Evolutionary conservation across 2,888 invertebrate species (phyloP).

Genomic region (Tortrix viridana): DNA sequence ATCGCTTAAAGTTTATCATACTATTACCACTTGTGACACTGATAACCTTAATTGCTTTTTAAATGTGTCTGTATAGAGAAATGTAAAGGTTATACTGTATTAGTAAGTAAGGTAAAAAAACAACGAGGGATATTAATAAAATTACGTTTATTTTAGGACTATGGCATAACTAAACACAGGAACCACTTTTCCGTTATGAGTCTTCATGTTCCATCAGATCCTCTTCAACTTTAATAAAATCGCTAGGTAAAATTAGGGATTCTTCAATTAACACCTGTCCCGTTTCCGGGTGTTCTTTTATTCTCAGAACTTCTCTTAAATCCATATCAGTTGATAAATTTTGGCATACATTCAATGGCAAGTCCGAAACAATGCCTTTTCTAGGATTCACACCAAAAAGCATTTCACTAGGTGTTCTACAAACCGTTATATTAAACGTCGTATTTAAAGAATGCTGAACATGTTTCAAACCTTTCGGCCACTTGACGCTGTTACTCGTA

Average conservation of each 20-base stretch:
- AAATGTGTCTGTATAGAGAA: no score
- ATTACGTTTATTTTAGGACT: no score
- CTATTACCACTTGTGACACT: not conserved
- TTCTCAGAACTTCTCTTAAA: slow-evolving; percentile 48
- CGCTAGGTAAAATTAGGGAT: slow-evolving; percentile 52
- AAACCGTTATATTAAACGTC: slow-evolving; percentile 52
- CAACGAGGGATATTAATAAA: no score
- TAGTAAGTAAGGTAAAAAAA: no score
- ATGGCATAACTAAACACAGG: no score
- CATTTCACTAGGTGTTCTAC: slow-evolving; percentile 57
- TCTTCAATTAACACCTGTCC: slow-evolving; percentile 53
- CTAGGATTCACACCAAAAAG: slow-evolving; percentile 56
- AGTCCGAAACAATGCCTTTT: slow-evolving; percentile 51
- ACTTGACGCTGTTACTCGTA: slow-evolving; percentile 53
- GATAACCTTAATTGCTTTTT: not conserved
- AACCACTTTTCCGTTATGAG: no score
- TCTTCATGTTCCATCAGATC: slow-evolving; percentile 39
- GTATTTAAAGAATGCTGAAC: slow-evolving; percentile 60
- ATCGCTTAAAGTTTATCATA: not conserved
- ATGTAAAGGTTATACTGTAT: no score
- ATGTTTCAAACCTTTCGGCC: slow-evolving; percentile 61
- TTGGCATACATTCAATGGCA: slow-evolving; percentile 49
- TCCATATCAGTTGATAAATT: slow-evolving; percentile 54
- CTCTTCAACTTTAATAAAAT: slow-evolving; percentile 55
- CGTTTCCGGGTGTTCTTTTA: slow-evolving; percentile 44